phyloP scores from a whole-genome alignment of 2,113 vertebrate genomes.

The Camelus bactrianus region DNA sequence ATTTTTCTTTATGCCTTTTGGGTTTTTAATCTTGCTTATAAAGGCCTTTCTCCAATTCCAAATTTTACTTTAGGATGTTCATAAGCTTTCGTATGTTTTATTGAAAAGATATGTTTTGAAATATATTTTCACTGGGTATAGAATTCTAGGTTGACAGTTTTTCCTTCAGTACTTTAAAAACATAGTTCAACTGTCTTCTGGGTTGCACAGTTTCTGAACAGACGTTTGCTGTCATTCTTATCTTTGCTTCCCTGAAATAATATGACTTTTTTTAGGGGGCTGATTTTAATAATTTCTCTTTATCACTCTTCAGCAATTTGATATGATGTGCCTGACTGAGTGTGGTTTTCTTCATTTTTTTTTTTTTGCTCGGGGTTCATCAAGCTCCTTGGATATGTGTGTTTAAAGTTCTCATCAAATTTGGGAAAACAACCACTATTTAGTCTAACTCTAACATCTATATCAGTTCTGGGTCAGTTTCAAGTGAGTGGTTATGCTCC shows the following conservation, averaged over 20 bases:
- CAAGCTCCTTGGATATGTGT: not conserved
- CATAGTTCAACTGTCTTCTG: not conserved
- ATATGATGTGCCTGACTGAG: not conserved
- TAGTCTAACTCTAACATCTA: not conserved
- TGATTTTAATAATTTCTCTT: not conserved
- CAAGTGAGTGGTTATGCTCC: not conserved
- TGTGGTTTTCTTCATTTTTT: not conserved
- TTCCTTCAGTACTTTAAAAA: not conserved
- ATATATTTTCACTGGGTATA: not conserved
- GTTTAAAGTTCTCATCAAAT: slow-evolving; percentile 4
- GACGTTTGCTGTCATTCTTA: not conserved
- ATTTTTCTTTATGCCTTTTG: not conserved
- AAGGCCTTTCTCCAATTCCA: not conserved
- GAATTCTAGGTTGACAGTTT: not conserved
- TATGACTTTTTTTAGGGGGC: not conserved
- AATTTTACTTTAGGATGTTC: not conserved
- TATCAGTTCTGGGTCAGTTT: not conserved
- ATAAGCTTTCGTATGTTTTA: not conserved
- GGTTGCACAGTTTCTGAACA: not conserved
- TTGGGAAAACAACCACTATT: not conserved
- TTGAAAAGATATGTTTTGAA: not conserved
- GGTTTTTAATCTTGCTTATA: not conserved
- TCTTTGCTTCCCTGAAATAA: not conserved
- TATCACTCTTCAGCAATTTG: not conserved
- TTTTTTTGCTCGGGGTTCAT: not conserved